Conservation (phyloP, 2,888 invertebrate species). For the Drosophila hawaiiensis region DNA sequence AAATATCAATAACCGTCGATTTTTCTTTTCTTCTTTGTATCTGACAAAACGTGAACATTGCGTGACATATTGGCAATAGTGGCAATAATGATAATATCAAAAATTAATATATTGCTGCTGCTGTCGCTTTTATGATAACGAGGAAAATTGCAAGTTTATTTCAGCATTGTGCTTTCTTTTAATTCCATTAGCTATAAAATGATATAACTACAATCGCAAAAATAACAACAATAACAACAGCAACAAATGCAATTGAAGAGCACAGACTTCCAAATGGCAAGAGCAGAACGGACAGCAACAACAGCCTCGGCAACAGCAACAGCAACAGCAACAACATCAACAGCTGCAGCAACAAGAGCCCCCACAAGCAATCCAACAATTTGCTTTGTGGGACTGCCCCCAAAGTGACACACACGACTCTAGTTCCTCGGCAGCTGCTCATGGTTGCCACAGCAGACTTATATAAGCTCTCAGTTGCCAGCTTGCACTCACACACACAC, state of each 20-base stretch:
- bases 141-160: constrained; percentile 1
- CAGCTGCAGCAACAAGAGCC: constrained; percentile 30
- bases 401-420: constrained; percentile 33
- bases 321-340: not conserved
- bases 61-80: constrained; percentile 1
- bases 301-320: constrained; percentile 18
- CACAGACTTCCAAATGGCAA: constrained; percentile 31
- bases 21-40: not conserved
- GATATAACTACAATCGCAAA: constrained; percentile 16
- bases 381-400: constrained; percentile 34
- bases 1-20: not conserved
- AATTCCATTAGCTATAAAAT: constrained; percentile 15
- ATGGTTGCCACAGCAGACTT: constrained; percentile 34
- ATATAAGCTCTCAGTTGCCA: constrained; percentile 44
- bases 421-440: constrained; percentile 21
- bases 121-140: constrained; percentile 1
- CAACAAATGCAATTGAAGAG: constrained; percentile 34
- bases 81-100: not conserved
- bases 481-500: constrained; percentile 33
- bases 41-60: not conserved
- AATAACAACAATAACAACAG: constrained; percentile 2
- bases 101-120: constrained; percentile 17
- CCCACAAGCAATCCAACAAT: constrained; percentile 18
- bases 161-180: constrained; percentile 23
- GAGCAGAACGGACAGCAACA: constrained; percentile 19